Evolutionary conservation across 2,888 invertebrate species (phyloP).

Genomic region (Himalopsyche japonica): DNA sequence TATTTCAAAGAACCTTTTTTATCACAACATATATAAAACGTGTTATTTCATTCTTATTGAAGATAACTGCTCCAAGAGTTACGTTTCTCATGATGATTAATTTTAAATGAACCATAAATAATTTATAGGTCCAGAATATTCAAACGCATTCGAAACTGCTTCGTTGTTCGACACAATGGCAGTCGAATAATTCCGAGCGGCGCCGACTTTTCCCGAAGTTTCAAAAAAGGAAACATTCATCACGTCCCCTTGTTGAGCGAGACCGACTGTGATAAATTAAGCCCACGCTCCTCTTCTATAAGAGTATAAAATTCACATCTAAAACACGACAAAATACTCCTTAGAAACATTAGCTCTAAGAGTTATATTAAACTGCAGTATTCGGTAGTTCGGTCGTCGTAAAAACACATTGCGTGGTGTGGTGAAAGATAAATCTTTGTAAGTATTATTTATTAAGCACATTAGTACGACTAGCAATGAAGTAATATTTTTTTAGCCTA

Average conservation of each 20-base stretch:
- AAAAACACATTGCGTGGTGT: background rate
- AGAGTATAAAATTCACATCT: background rate
- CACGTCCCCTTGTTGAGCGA: constrained; percentile 18
- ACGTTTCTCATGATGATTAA: no score
- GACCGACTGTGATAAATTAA: constrained; percentile 24
- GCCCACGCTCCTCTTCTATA: background rate
- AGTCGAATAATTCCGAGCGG: constrained; percentile 1
- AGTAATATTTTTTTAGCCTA: constrained; percentile 4
- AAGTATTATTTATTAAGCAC: constrained; percentile 18
- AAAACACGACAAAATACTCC: background rate
- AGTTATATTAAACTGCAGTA: background rate
- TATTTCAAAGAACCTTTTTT: no score
- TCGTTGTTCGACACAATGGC: background rate
- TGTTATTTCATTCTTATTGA: no score
- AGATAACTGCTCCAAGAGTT: no score
- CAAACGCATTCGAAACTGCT: background rate
- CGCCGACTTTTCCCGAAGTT: constrained; percentile 16
- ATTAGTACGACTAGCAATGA: constrained; percentile 16
- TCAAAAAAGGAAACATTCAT: constrained; percentile 25
- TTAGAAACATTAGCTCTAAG: background rate
- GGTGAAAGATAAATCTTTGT: constrained; percentile 24
- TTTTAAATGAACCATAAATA: no score
- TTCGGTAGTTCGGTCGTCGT: background rate
- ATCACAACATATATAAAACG: no score
- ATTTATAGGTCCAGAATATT: background rate